Evolutionary conservation across 2,113 vertebrate species (phyloP).

Genomic region (Rhegmatorhina hoffmannsi): DNA sequence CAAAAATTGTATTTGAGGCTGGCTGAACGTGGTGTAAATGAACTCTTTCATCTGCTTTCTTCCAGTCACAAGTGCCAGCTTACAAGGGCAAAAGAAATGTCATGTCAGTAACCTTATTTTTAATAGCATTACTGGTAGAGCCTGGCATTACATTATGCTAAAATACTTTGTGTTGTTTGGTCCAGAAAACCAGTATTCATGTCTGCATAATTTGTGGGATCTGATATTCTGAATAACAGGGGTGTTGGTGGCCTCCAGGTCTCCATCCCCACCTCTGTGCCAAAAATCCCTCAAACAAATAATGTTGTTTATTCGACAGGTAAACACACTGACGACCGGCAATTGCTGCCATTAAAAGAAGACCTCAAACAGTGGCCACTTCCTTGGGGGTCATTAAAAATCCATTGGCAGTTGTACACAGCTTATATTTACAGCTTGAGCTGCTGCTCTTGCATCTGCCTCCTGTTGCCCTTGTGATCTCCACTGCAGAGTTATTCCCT

Average conservation of each 20-base stretch:
- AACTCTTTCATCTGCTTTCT: slow-evolving; percentile 40
- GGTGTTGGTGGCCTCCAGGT: neutral
- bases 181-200: neutral
- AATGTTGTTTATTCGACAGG: neutral
- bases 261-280: neutral
- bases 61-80: slow-evolving; percentile 5
- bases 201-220: neutral
- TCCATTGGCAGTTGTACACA: neutral
- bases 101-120: neutral
- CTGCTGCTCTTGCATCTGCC: neutral
- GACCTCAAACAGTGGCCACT: neutral
- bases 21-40: slow-evolving; percentile 1
- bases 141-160: neutral
- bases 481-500: neutral
- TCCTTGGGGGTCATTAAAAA: slow-evolving; percentile 1
- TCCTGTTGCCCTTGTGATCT: neutral
- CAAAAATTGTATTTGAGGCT: neutral
- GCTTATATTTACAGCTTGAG: neutral
- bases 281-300: neutral
- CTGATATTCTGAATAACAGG: neutral
- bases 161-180: neutral
- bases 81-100: neutral
- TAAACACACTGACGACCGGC: neutral
- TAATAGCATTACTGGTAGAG: neutral
- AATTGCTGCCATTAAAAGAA: neutral